These are phyloP conservation scores for Rhynchophorus ferrugineus DNA, from an alignment of 1,140 invertebrate species.

Conservation along the genomic window DNA sequence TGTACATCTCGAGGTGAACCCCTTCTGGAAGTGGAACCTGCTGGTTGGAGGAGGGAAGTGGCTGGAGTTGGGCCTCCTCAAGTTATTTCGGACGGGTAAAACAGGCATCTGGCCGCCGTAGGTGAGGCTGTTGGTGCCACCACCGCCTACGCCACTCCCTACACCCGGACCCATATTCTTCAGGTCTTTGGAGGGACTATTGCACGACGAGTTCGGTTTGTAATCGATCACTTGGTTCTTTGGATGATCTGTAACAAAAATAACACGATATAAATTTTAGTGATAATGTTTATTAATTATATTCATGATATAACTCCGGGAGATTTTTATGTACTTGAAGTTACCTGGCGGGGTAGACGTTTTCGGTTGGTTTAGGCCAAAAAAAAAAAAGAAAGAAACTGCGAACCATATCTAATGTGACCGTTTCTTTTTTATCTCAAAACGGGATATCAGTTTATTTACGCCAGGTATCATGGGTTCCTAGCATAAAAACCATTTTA, in stretches of 20 bases:
- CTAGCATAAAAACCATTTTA: too few relatives aligned
- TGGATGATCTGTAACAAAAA: slow-evolving; percentile 24
- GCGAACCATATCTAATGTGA: too few relatives aligned
- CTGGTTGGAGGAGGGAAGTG: slow-evolving; percentile 55
- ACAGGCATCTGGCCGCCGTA: slow-evolving; percentile 62
- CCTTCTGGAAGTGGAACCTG: slow-evolving; percentile 82
- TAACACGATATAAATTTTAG: slow-evolving; percentile 1
- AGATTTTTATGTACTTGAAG: too few relatives aligned
- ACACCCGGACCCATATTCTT: slow-evolving; percentile 68
- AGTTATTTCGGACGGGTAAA: slow-evolving; percentile 64
- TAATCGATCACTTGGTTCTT: slow-evolving; percentile 79
- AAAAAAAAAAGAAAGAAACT: too few relatives aligned
- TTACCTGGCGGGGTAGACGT: too few relatives aligned
- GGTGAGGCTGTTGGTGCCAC: slow-evolving; percentile 45
- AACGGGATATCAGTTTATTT: too few relatives aligned
- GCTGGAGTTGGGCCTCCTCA: slow-evolving; percentile 52
- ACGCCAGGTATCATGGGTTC: too few relatives aligned
- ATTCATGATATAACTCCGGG: too few relatives aligned
- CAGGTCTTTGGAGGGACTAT: slow-evolving; percentile 66
- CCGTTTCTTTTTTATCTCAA: too few relatives aligned
- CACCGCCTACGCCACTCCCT: slow-evolving; percentile 45
- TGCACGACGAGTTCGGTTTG: slow-evolving; percentile 75
- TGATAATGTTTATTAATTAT: neutral
- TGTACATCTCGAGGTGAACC: slow-evolving; percentile 74
- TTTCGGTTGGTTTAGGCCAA: too few relatives aligned